Evolutionary conservation across 30 jellyfish, hydroid and myxozoan genomes (phyloP).

Genomic region (Turritopsis dohrnii): DNA sequence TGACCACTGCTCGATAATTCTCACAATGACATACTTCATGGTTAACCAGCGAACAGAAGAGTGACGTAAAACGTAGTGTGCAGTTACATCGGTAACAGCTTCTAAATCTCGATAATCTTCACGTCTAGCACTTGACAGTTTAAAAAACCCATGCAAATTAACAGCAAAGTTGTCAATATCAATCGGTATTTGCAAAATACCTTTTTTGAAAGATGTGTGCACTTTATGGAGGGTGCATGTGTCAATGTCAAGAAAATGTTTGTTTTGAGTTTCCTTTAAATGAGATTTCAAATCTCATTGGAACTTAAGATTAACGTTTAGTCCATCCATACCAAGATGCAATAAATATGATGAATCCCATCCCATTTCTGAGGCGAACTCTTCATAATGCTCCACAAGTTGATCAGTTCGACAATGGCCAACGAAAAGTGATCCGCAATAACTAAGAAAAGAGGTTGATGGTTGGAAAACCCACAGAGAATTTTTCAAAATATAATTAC

Average conservation of each 20-base stretch:
- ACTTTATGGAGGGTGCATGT: too few relatives aligned
- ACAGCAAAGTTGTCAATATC: constrained; percentile 3
- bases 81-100: background rate
- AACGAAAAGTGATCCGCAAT: too few relatives aligned
- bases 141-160: too few relatives aligned
- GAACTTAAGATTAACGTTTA: background rate
- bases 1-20: background rate
- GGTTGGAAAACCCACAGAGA: too few relatives aligned
- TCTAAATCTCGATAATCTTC: too few relatives aligned
- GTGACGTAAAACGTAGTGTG: background rate
- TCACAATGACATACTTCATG: background rate
- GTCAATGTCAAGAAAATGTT: background rate
- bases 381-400: too few relatives aligned
- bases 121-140: too few relatives aligned
- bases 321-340: background rate
- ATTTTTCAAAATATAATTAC: too few relatives aligned
- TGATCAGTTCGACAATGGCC: too few relatives aligned
- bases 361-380: too few relatives aligned
- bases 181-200: background rate
- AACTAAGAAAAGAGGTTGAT: too few relatives aligned
- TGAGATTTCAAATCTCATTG: background rate
- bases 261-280: background rate
- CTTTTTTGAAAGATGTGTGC: constrained; percentile 9
- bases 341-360: background rate
- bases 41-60: background rate